Evolutionary conservation across 2,797 vertebrate species (phyloP).

Genomic region (Chlorospingus semifuscus): DNA sequence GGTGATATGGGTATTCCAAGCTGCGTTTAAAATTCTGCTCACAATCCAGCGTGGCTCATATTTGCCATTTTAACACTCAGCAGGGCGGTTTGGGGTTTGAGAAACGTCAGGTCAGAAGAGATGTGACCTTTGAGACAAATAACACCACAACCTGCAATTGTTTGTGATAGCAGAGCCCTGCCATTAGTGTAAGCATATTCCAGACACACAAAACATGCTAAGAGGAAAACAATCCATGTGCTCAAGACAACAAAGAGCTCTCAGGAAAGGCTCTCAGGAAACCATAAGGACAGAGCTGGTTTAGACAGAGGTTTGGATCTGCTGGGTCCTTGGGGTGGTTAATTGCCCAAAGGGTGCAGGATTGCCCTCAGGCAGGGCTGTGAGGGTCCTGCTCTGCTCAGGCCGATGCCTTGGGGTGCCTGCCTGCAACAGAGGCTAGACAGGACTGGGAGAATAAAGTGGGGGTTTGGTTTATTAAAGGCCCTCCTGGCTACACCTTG

Average conservation of each 20-base stretch:
- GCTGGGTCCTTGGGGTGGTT: background rate
- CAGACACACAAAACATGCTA: background rate
- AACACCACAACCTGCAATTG: background rate
- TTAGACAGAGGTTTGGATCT: background rate
- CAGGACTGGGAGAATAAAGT: too few species aligned
- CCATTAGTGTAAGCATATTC: background rate
- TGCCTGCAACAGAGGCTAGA: rapidly evolving
- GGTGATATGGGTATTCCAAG: background rate
- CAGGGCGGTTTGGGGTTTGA: background rate
- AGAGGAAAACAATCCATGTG: rapidly evolving
- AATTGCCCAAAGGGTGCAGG: background rate
- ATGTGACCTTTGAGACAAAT: background rate
- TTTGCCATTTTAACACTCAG: background rate
- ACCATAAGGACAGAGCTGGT: rapidly evolving
- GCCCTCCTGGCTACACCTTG: background rate
- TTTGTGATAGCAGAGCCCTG: background rate
- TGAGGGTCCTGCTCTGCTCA: background rate
- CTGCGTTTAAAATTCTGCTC: background rate
- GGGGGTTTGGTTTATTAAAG: rapidly evolving
- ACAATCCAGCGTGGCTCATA: rapidly evolving
- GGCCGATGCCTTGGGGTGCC: too few species aligned
- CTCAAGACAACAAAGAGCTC: background rate
- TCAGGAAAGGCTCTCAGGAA: background rate
- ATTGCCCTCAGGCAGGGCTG: background rate
- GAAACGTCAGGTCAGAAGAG: background rate